A percentile compares a stretch with the other conserved stretches of the same genome.
Conservation (phyloP, 1,140 invertebrate species). For the Phocides pigmalion region DNA sequence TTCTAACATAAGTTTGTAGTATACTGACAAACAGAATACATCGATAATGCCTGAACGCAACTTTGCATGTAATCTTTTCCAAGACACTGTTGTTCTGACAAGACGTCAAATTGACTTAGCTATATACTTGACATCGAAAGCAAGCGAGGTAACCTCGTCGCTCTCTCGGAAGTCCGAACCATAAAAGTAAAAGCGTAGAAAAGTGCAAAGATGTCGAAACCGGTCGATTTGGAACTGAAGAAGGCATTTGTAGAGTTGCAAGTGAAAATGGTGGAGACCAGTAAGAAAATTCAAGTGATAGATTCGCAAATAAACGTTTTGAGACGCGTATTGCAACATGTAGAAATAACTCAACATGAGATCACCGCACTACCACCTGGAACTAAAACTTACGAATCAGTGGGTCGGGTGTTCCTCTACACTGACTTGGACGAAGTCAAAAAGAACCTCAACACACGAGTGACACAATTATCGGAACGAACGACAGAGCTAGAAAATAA, state of each 20-base stretch:
- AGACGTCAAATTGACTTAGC: neutral
- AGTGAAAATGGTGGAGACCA: slow-evolving; percentile 92
- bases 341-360: slow-evolving; percentile 88
- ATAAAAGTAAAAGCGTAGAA: neutral
- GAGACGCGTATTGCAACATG: slow-evolving; percentile 87
- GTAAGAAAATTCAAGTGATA: slow-evolving; percentile 90
- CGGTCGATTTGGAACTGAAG: slow-evolving; percentile 84
- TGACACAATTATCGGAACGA: slow-evolving; percentile 87
- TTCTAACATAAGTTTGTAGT: too few relatives aligned
- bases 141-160: neutral
- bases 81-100: too few relatives aligned
- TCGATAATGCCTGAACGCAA: too few relatives aligned
- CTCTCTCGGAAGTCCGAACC: neutral
- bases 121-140: neutral
- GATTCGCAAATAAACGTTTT: slow-evolving; percentile 91
- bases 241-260: slow-evolving; percentile 94
- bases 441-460: slow-evolving; percentile 86
- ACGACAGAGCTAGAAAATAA: slow-evolving; percentile 90
- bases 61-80: too few relatives aligned
- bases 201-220: slow-evolving; percentile 58
- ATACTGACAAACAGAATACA: too few relatives aligned
- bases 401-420: slow-evolving; percentile 93
- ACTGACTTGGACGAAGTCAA: slow-evolving; percentile 88
- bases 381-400: slow-evolving; percentile 91
- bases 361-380: slow-evolving; percentile 83